Percentiles rank a stretch among this genome's conserved stretches.
Evolutionary conservation across 2,797 vertebrate species (phyloP).

Genomic region (Siniperca undulata): DNA sequence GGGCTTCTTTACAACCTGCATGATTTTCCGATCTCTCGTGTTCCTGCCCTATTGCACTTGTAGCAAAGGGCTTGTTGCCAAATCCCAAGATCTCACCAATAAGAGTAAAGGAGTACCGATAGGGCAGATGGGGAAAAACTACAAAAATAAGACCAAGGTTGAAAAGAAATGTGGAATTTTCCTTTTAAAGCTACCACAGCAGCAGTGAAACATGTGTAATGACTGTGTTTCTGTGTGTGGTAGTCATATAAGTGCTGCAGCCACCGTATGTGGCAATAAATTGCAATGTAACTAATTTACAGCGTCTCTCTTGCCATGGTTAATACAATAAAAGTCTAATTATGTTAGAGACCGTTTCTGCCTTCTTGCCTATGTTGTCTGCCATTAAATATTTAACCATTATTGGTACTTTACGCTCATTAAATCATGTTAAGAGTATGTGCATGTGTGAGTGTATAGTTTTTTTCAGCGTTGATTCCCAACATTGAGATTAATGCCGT

Average conservation of each 20-base stretch:
- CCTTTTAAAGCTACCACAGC: background rate
- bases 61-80: too few relatives aligned
- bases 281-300: conserved; percentile 17
- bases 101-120: background rate
- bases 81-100: background rate
- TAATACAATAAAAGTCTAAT: conserved; percentile 39
- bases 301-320: conserved; percentile 12
- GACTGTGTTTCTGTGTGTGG: background rate
- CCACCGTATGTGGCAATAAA: background rate
- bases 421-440: conserved; percentile 22
- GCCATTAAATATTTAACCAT: conserved; percentile 40
- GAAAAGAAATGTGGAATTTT: background rate
- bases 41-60: too few relatives aligned
- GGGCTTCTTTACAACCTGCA: background rate
- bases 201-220: background rate
- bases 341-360: conserved; percentile 14
- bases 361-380: conserved; percentile 17
- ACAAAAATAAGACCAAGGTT: background rate
- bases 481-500: conserved; percentile 51
- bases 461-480: conserved; percentile 7
- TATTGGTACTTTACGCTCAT: conserved; percentile 33
- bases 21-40: too few relatives aligned
- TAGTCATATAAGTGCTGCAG: background rate
- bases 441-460: background rate
- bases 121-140: background rate